Percentiles rank a stretch among this genome's conserved stretches.
Conservation (phyloP, 2,797 vertebrate species). For the Notolabrus celidotus region DNA sequence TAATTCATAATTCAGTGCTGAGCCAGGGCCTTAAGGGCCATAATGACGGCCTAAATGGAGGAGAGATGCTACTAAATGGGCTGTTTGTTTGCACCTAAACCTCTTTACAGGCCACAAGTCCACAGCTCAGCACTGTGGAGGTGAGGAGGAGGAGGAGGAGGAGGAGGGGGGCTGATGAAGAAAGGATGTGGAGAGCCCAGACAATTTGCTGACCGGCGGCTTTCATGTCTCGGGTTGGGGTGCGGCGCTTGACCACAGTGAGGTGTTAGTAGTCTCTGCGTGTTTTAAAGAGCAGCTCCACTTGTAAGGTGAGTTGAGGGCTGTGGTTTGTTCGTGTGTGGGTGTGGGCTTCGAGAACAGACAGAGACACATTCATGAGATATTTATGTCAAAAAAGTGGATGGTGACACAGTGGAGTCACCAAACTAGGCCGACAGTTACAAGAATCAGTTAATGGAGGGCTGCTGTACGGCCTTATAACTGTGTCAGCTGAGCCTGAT, state of each 20-base stretch:
- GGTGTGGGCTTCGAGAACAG: background rate
- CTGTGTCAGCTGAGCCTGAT: background rate
- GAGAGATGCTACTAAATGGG: conserved; percentile 83
- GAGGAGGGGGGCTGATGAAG: conserved; percentile 54
- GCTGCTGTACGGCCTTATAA: background rate
- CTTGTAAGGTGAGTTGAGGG: conserved; percentile 17
- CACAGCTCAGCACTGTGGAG: conserved; percentile 82
- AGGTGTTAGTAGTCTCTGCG: conserved; percentile 23
- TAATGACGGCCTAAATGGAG: conserved; percentile 82
- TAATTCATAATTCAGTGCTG: conserved; percentile 88
- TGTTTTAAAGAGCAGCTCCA: conserved; percentile 34
- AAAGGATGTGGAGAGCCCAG: conserved; percentile 45
- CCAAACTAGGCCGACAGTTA: conserved; percentile 26
- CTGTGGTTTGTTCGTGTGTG: conserved; percentile 22
- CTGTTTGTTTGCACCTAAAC: conserved; percentile 84
- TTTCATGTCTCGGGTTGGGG: conserved; percentile 52
- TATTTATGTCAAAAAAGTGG: conserved; percentile 42
- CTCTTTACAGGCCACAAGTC: conserved; percentile 84
- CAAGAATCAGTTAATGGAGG: conserved; percentile 22
- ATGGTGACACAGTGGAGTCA: conserved; percentile 26
- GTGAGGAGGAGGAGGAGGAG: conserved; percentile 58
- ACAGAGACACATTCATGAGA: conserved; percentile 35
- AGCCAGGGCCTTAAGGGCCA: conserved; percentile 81
- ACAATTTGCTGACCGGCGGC: conserved; percentile 73
- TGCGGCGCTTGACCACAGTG: conserved; percentile 37